Evolutionary conservation across 2,888 invertebrate species (phyloP), one percentile per base, ranked within the genome.

Genomic region (Diarsia mendica): DNA sequence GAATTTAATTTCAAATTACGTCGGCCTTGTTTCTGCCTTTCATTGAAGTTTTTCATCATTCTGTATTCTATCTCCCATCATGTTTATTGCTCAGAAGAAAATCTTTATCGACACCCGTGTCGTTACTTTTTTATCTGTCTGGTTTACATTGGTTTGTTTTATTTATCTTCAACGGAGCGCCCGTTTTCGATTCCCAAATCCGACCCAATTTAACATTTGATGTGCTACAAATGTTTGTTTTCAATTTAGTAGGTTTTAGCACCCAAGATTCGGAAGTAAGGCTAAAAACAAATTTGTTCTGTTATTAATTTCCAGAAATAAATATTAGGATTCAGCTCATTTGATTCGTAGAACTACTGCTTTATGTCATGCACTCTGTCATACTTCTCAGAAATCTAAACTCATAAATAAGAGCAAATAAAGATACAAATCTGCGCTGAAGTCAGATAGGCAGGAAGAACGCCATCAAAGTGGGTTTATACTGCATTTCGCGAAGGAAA

Each of bases 401-500:
- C 65, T 49, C 65, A 73, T 73, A 63, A 69, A 72, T 77, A 65
- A 60, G 33, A 68, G 67, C 71, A 76, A 76, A 80, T 76, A 53
- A 48, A 80, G 76, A 80, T 76, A 83, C 48, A 71, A 80, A 87
- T 84, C 80, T 82, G 77, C 68, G 68, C 55, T 67, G 44, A 61
- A 70, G 64, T 81, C 68, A 65, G 61, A 80, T 80, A 77, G 69
- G 74, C 84, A 85, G 86, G 87, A 88, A 87, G 82, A 68, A 61
- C 4, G 67, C 73, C 67, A 84, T 88, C 85, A 85, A 81, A 87
- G 65, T 78, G 81, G 77, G 78, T 87, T 83, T 82, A 87, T 80
- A 83, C 72, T 85, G 79, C 87, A 80, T 81, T 80, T 77, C 69
- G 73, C 75, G 69, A 80, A 89, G 87, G 86, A 87, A 86, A 81